Conservation (phyloP, 2,113 vertebrate genomes). For the Dicentrarchus labrax region DNA sequence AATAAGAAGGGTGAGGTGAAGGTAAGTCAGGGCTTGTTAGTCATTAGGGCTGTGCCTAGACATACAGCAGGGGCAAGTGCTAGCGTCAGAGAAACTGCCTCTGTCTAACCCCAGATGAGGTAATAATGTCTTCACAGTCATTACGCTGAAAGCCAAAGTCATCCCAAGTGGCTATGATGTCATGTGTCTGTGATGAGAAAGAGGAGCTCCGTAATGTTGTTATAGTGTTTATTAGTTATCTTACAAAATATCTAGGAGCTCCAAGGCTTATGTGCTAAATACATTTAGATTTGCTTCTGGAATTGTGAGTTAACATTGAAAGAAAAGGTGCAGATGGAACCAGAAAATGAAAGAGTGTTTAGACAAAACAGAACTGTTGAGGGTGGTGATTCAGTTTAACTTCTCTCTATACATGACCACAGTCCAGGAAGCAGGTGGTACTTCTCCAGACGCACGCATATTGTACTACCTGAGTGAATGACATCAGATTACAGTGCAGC, state of each 20-base stretch:
- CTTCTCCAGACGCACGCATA: background rate
- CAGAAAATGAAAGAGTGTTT: background rate
- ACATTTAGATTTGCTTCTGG: background rate
- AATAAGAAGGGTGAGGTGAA: conserved; percentile 52
- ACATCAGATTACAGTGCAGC: conserved; percentile 14
- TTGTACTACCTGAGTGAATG: conserved; percentile 8
- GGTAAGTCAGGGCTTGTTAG: conserved; percentile 68
- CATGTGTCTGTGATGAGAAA: conserved; percentile 58
- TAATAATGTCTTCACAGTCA: conserved; percentile 64
- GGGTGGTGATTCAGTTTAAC: background rate
- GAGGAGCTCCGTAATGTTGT: conserved; percentile 33
- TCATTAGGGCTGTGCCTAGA: conserved; percentile 55
- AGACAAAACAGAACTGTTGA: background rate
- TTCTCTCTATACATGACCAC: background rate
- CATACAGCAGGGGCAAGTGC: conserved; percentile 54
- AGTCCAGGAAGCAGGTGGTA: conserved; percentile 15
- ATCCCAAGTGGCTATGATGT: conserved; percentile 67
- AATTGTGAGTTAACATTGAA: background rate
- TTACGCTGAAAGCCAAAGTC: conserved; percentile 60
- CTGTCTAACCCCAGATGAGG: conserved; percentile 40
- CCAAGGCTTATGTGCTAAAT: conserved; percentile 19
- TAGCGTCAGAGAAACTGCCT: conserved; percentile 37
- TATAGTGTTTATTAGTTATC: conserved; percentile 19
- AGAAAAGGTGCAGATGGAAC: too few species aligned
- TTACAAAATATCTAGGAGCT: conserved; percentile 33